Base-by-base conservation (phyloP, 2,113 vertebrate species). In the Pedionomus torquatus region DNA sequence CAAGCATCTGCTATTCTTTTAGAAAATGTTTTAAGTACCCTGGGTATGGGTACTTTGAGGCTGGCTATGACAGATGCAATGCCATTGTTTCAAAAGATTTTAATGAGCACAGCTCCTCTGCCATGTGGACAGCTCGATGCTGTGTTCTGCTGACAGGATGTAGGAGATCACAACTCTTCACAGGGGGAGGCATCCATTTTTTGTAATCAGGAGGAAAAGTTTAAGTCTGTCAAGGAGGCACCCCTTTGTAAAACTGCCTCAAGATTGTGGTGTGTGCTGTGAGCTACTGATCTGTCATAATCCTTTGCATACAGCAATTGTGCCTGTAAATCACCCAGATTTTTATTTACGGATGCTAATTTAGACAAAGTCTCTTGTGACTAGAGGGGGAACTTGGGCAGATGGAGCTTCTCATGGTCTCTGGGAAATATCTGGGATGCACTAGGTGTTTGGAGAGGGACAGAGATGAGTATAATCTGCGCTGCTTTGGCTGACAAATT, bases 61-160 rank as follows among this genome's bases (percentile, higher is more conserved):
- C n/a, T 91, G 77, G 28, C 39, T 89, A 37, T 3, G 37, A 84
- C 89, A 92, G 89, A 94, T 92, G 63, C 49, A 72, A 61, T 79
- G 60, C 58, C 69, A 89, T 72, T 97, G 72, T 96, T 95, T 87
- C 57, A 84, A 75, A 89, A 83, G 85, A 54, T 84, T 95, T 93
- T 97, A 97, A 97, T 89, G 90, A 95, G 90, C 83, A 68, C 79
- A 94, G 79, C 30, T 90, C 66, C 1, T 3, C 64, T 93, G 71
- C 79, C 79, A 20, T 25, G 52, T 41, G 64, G 83, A 92, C 1
- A 3, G 55, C 82, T 93, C 0, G 0, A 33, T 70, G 90, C 43
- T 51, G 51, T 86, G 43, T 81, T 86, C 79, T 64, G 55, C 70
- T 83, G 90, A 78, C 71, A 92, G 68, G 24, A 68, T 64, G 64